Base-by-base conservation (phyloP, 2,797 vertebrate species). In the Eulemur albifrons region DNA sequence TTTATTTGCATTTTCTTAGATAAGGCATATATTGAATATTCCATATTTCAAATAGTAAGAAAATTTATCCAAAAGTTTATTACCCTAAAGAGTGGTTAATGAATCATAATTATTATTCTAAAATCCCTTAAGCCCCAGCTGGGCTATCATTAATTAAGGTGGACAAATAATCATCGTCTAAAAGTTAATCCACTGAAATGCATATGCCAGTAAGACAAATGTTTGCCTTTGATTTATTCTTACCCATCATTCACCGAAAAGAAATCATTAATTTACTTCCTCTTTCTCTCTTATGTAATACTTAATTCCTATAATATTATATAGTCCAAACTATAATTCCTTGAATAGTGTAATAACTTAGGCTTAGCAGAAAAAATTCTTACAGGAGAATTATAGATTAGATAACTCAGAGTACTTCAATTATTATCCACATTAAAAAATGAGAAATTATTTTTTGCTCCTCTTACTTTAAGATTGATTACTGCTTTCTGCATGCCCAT, bases 391-490 rank as follows among this genome's bases (percentile, higher is more conserved):
- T 94, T 92, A 85, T 50, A 88, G 52, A 91, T 86, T 7, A 9
- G 40, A 80, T 65, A 95, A 52, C 17, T 90, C 63, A 93, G 43
- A 93, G 14, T 95, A 30, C 57, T 93, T 92, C 93, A 87, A 81
- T 91, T 93, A 95, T 90, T 80, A 85, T 59, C 48, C 59, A 79
- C 25, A 92, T 95, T 90, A 90, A 82, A 94, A 97, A 84, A 79
- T 82, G 27, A 85, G 23, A 95, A 92, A 61, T 75, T 69, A 67
- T 90, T 95, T 81, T 27, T 84, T 93, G 7, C 4, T 90, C 48
- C 85, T 96, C 52, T 95, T 97, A 95, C 73, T 54, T 96, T 59
- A 90, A 90, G 52, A 94, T 91, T 0, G 1, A 95, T 97, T 93
- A 94, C 52, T 80, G 45, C 13, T 95, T 87, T 80, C 65, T 95